Conservation (phyloP, 2,113 vertebrate genomes). For the Dicerorhinus sumatrensis region DNA sequence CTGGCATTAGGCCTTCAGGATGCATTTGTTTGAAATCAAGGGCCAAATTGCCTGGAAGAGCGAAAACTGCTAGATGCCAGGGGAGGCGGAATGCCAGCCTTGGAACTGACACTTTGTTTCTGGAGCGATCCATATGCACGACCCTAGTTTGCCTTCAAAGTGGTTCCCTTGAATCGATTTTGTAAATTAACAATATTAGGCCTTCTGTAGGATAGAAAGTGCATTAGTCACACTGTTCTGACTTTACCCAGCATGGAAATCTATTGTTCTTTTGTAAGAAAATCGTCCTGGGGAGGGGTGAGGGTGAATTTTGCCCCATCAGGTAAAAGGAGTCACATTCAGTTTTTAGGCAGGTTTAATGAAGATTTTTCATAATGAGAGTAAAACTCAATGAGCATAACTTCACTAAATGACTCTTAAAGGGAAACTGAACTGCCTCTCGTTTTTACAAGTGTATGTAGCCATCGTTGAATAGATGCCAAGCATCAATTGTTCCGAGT, state of each 20-base stretch:
- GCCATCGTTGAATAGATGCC: slow-evolving; percentile 83
- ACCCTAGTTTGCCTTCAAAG: slow-evolving; percentile 81
- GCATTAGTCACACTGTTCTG: slow-evolving; percentile 83
- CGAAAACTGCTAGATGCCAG: slow-evolving; percentile 85
- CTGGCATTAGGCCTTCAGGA: slow-evolving; percentile 88
- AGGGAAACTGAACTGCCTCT: slow-evolving; percentile 80
- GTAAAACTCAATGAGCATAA: slow-evolving; percentile 84
- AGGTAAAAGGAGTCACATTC: slow-evolving; percentile 86
- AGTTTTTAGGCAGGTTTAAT: slow-evolving; percentile 84
- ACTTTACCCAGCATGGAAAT: slow-evolving; percentile 85
- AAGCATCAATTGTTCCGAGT: slow-evolving; percentile 84
- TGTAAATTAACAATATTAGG: slow-evolving; percentile 88
- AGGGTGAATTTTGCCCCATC: slow-evolving; percentile 79
- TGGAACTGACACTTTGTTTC: slow-evolving; percentile 83
- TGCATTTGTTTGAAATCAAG: slow-evolving; percentile 90
- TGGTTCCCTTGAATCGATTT: slow-evolving; percentile 88
- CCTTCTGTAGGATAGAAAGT: slow-evolving; percentile 85
- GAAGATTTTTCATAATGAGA: slow-evolving; percentile 86
- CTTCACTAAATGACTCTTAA: slow-evolving; percentile 80
- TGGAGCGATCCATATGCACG: slow-evolving; percentile 84
- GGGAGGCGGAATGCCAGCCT: slow-evolving; percentile 86
- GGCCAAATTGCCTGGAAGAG: slow-evolving; percentile 89
- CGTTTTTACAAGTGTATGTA: slow-evolving; percentile 83
- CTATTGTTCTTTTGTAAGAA: slow-evolving; percentile 87
- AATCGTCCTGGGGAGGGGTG: slow-evolving; percentile 60